These are phyloP conservation scores for Antechinus stuartii DNA, from an alignment of 2,113 vertebrate genomes.

Conservation along the genomic window DNA sequence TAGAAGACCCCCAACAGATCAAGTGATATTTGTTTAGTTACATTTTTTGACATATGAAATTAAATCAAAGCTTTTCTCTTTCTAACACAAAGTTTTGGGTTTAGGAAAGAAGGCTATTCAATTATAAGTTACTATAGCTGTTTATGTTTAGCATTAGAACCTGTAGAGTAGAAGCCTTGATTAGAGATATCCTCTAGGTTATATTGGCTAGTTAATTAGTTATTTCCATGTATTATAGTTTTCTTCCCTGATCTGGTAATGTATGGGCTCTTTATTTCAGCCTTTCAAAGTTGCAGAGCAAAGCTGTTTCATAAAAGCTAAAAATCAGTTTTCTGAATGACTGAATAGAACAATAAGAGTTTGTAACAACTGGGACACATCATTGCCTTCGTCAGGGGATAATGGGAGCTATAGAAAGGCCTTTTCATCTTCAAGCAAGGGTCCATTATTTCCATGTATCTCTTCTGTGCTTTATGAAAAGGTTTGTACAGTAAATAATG, in stretches of 20 bases:
- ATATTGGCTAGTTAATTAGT: neutral
- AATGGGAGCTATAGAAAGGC: slow-evolving; percentile 74
- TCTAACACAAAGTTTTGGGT: neutral
- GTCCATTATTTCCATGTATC: slow-evolving; percentile 80
- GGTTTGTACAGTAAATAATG: slow-evolving; percentile 84
- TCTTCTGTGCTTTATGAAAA: slow-evolving; percentile 82
- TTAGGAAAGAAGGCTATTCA: neutral
- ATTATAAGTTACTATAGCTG: neutral
- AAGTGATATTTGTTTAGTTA: neutral
- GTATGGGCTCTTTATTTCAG: slow-evolving; percentile 74
- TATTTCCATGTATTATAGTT: slow-evolving; percentile 65
- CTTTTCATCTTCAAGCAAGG: slow-evolving; percentile 82
- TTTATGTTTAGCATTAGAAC: neutral
- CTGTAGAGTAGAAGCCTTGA: neutral
- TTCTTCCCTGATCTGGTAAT: slow-evolving; percentile 72
- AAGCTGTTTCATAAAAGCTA: slow-evolving; percentile 48
- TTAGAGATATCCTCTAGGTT: neutral
- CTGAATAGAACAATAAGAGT: slow-evolving; percentile 72
- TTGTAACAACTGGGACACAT: slow-evolving; percentile 65
- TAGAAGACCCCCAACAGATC: neutral
- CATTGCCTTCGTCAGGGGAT: slow-evolving; percentile 70
- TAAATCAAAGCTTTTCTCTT: neutral
- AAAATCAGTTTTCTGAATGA: slow-evolving; percentile 74
- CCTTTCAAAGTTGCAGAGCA: slow-evolving; percentile 71
- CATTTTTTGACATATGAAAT: neutral